Evolutionary conservation across 1,140 invertebrate genomes (phyloP).

Genomic region (Nautilus pompilius): DNA sequence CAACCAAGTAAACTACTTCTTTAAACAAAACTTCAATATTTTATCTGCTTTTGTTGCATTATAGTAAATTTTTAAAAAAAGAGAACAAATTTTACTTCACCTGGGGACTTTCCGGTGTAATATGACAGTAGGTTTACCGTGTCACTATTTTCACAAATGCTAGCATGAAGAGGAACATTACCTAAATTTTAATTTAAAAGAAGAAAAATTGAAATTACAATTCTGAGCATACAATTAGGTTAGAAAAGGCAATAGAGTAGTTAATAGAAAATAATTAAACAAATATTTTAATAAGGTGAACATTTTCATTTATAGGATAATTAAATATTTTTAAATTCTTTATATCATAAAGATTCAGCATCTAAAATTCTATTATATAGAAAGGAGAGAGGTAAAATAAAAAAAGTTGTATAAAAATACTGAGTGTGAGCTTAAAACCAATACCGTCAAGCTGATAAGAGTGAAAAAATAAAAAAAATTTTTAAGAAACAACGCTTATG

Average conservation of each 20-base stretch:
- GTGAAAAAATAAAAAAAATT: background rate
- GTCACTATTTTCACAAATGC: slow-evolving; percentile 71
- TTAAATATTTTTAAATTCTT: no score
- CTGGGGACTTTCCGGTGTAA: slow-evolving; percentile 61
- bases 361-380: no score
- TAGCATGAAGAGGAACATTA: slow-evolving; percentile 71
- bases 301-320: no score
- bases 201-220: no score
- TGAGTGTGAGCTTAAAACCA: background rate
- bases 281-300: no score
- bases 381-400: slow-evolving; percentile 2
- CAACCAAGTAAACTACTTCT: background rate
- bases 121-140: slow-evolving; percentile 75
- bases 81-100: slow-evolving; percentile 16
- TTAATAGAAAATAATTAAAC: no score
- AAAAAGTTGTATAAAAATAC: background rate
- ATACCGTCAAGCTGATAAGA: background rate
- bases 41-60: background rate
- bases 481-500: background rate
- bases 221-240: no score
- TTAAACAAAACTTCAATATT: background rate
- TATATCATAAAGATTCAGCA: no score
- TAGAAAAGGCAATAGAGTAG: no score
- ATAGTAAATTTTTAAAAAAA: background rate
- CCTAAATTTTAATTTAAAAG: no score